Evolutionary conservation across 2,888 invertebrate genomes (phyloP).

Genomic region (Apomyelois bistriatella): DNA sequence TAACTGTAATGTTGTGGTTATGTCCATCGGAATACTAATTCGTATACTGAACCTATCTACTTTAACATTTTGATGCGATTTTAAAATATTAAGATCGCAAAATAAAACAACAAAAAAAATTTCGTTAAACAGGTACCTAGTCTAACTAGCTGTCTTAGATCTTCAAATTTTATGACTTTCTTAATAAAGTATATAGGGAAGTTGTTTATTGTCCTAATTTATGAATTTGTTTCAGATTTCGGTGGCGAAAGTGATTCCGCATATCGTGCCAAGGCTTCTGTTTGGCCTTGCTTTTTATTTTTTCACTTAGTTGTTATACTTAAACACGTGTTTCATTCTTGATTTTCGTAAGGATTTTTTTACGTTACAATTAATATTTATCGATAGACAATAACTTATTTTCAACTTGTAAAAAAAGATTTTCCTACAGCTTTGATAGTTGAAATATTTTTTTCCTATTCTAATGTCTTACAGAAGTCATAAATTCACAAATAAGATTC

Average conservation of each 20-base stretch:
- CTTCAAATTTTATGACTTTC: too few relatives aligned
- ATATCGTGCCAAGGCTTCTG: slow-evolving; percentile 31
- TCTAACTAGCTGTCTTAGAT: too few relatives aligned
- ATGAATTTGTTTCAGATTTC: slow-evolving; percentile 48
- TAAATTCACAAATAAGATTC: background rate
- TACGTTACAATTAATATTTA: background rate
- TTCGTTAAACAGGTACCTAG: too few relatives aligned
- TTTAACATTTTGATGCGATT: too few relatives aligned
- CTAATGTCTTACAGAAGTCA: background rate
- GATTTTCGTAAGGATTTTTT: slow-evolving; percentile 30
- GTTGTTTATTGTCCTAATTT: too few relatives aligned
- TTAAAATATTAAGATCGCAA: too few relatives aligned
- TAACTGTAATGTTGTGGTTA: too few relatives aligned
- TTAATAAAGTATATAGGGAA: too few relatives aligned
- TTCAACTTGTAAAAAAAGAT: background rate
- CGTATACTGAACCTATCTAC: too few relatives aligned
- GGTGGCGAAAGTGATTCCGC: slow-evolving; percentile 53
- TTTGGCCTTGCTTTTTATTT: slow-evolving; percentile 36
- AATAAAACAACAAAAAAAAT: too few relatives aligned
- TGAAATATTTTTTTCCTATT: background rate
- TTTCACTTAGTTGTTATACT: slow-evolving; percentile 37
- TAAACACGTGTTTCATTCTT: slow-evolving; percentile 40
- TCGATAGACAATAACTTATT: slow-evolving; percentile 7
- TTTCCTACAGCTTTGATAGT: background rate
- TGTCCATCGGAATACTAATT: too few relatives aligned